Conservation (phyloP, 2,888 invertebrate genomes). For the Andricus curvator region DNA sequence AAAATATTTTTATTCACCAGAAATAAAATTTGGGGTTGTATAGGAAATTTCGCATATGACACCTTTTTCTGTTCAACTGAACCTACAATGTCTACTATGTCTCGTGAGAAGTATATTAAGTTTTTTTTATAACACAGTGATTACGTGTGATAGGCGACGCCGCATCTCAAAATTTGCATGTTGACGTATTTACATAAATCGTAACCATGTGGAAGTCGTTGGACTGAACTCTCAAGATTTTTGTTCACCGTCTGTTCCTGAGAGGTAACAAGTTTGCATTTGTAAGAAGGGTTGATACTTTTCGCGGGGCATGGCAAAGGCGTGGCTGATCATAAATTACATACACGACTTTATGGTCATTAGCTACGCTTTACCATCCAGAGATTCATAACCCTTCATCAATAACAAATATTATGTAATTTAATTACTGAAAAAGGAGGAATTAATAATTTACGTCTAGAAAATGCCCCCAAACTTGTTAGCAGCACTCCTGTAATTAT, state of each 20-base stretch:
- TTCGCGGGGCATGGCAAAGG: constrained; percentile 2
- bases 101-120: too few relatives aligned
- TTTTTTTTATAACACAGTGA: too few relatives aligned
- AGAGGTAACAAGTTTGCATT: constrained; percentile 11
- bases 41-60: too few relatives aligned
- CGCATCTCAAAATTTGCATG: neutral
- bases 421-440: neutral
- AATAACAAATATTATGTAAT: neutral
- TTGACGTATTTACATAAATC: neutral
- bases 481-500: neutral
- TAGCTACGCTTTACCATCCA: neutral
- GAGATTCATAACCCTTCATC: neutral
- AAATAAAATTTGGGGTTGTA: too few relatives aligned
- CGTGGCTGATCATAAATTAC: constrained; percentile 18
- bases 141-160: neutral
- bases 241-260: neutral
- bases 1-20: too few relatives aligned
- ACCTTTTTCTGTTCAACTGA: too few relatives aligned
- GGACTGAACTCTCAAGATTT: neutral
- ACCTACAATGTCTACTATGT: too few relatives aligned
- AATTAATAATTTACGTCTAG: neutral
- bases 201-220: neutral
- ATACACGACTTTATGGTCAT: neutral
- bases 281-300: constrained; percentile 10
- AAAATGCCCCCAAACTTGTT: neutral